phyloP scores from a whole-genome alignment of 2,113 vertebrate species.

The Ahaetulla prasina region DNA sequence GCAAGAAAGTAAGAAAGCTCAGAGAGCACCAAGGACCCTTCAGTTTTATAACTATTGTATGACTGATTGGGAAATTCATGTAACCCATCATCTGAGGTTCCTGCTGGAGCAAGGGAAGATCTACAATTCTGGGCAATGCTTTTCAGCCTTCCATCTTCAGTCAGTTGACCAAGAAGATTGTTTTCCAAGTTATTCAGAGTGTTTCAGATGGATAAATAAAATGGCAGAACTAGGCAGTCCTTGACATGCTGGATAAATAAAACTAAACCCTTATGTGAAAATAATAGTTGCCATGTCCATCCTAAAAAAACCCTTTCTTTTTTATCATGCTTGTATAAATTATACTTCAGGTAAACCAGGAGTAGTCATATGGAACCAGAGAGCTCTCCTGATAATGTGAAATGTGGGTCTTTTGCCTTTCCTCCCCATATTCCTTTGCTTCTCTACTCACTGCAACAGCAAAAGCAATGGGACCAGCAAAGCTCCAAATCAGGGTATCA shows the following conservation, averaged over 20 bases:
- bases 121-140: neutral
- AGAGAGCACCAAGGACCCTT: too few species aligned
- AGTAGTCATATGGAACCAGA: neutral
- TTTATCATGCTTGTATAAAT: neutral
- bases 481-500: slow-evolving; percentile 91
- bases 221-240: neutral
- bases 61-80: neutral
- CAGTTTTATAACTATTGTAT: neutral
- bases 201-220: neutral
- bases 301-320: neutral
- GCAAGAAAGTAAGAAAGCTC: too few species aligned
- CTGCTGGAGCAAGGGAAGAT: neutral
- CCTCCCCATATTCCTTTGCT: neutral
- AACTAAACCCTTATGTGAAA: neutral
- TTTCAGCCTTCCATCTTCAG: neutral
- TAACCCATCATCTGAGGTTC: neutral
- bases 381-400: neutral
- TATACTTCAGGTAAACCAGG: neutral
- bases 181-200: neutral
- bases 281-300: neutral
- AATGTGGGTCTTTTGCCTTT: neutral
- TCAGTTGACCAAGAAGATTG: neutral
- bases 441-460: slow-evolving; percentile 77
- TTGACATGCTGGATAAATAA: neutral
- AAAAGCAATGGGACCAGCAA: slow-evolving; percentile 82